These are phyloP conservation scores for Boloria selene DNA, from an alignment of 2,888 invertebrate genomes.

Conservation along the genomic window DNA sequence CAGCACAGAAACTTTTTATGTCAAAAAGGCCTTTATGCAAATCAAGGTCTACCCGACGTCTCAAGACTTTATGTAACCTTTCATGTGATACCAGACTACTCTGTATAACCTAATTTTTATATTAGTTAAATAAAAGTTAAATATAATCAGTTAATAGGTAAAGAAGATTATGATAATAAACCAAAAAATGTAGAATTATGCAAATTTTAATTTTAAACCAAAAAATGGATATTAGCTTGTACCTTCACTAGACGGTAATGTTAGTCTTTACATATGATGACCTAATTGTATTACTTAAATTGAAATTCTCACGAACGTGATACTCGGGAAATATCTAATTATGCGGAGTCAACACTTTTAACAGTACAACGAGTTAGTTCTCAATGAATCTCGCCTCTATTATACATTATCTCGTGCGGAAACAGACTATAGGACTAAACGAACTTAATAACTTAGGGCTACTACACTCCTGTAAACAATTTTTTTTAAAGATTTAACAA, in stretches of 20 bases:
- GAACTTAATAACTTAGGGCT: background rate
- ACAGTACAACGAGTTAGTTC: conserved; percentile 8
- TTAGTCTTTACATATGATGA: background rate
- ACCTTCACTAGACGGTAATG: background rate
- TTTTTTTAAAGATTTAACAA: background rate
- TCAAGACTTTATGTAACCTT: conserved; percentile 29
- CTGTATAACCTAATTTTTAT: background rate
- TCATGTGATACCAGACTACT: conserved; percentile 6
- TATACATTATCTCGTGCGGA: conserved; percentile 4
- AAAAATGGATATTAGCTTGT: background rate
- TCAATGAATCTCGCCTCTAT: conserved; percentile 9
- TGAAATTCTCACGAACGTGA: conserved; percentile 11
- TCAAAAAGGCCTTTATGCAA: conserved; percentile 32
- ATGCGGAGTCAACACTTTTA: conserved; percentile 13
- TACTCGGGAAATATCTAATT: conserved; percentile 2
- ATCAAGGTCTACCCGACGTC: conserved; percentile 34
- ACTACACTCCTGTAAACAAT: background rate
- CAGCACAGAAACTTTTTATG: conserved; percentile 33
- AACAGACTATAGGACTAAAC: background rate
- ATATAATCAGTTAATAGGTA: background rate
- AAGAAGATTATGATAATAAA: too few relatives aligned
- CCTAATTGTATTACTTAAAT: background rate
- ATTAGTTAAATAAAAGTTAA: background rate
- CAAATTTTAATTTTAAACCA: too few relatives aligned
- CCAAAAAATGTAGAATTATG: too few relatives aligned